A percentile compares a stretch with the other conserved stretches of the same genome.
phyloP scores from a whole-genome alignment of 2,888 invertebrate species.

The Acrobasis consociella region DNA sequence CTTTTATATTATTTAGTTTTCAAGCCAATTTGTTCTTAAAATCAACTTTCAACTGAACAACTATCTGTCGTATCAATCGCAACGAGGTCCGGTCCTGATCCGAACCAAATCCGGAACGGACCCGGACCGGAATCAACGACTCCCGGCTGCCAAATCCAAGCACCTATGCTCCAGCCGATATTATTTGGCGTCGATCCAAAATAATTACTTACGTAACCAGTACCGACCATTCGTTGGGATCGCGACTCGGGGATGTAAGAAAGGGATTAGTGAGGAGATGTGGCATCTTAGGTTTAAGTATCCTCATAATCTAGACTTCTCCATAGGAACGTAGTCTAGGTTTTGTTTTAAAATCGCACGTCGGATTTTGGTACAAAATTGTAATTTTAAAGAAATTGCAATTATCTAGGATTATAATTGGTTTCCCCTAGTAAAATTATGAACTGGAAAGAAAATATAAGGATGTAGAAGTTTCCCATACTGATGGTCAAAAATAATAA shows the following conservation, averaged over 20 bases:
- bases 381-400: too few species aligned
- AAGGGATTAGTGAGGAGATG: conserved; percentile 34
- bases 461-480: too few species aligned
- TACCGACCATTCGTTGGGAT: conserved; percentile 42
- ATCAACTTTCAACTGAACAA: background rate
- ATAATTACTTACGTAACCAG: conserved; percentile 76
- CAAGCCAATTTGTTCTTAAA: too few species aligned
- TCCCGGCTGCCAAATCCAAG: conserved; percentile 58
- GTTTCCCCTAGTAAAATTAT: too few species aligned
- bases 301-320: too few species aligned
- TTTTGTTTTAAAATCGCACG: too few species aligned
- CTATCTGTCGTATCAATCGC: conserved; percentile 29
- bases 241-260: conserved; percentile 10
- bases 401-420: too few species aligned
- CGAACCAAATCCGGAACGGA: background rate
- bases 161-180: conserved; percentile 58
- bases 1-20: too few species aligned
- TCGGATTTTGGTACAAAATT: too few species aligned
- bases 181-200: conserved; percentile 75
- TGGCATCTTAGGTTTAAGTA: conserved; percentile 40
- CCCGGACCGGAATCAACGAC: background rate
- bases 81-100: conserved; percentile 39
- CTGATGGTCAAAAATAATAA: too few species aligned
- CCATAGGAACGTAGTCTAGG: too few species aligned
- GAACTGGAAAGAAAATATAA: too few species aligned